Conservation (phyloP, 1,140 invertebrate genomes). For the Microplitis mediator region DNA sequence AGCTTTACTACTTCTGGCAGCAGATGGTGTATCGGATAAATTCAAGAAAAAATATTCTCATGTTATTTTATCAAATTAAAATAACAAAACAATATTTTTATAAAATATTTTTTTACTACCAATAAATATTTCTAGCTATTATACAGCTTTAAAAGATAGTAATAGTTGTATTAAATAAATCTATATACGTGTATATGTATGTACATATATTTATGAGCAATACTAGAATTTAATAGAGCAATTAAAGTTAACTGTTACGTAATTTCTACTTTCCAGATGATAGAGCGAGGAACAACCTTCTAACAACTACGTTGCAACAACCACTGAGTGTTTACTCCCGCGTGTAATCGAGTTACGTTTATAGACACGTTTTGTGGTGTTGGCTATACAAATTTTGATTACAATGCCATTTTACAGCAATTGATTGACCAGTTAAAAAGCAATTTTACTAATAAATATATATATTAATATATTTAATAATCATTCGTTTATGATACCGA, state of each 20-base stretch:
- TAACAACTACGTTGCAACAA: constrained; percentile 16
- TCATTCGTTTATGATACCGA: background rate
- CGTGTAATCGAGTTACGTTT: constrained; percentile 30
- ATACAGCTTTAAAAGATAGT: too few species aligned
- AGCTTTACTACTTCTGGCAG: too few species aligned
- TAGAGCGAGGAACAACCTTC: constrained; percentile 11
- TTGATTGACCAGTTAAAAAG: constrained; percentile 27
- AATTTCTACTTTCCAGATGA: constrained; percentile 12
- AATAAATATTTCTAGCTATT: too few species aligned
- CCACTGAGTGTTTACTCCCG: constrained; percentile 18
- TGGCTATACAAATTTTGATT: constrained; percentile 29
- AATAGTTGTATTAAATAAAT: background rate
- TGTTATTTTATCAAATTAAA: too few species aligned
- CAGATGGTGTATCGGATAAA: too few species aligned
- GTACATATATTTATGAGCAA: background rate
- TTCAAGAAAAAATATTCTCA: too few species aligned
- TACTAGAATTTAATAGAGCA: background rate
- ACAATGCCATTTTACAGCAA: constrained; percentile 23
- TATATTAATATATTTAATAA: background rate
- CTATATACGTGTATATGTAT: background rate
- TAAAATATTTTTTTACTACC: too few species aligned
- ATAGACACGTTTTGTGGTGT: constrained; percentile 21
- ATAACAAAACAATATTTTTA: too few species aligned
- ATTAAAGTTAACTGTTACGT: background rate
- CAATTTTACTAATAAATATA: background rate